Base-by-base conservation (phyloP, 1,140 invertebrate species). In the Pogonomyrmex barbatus region DNA sequence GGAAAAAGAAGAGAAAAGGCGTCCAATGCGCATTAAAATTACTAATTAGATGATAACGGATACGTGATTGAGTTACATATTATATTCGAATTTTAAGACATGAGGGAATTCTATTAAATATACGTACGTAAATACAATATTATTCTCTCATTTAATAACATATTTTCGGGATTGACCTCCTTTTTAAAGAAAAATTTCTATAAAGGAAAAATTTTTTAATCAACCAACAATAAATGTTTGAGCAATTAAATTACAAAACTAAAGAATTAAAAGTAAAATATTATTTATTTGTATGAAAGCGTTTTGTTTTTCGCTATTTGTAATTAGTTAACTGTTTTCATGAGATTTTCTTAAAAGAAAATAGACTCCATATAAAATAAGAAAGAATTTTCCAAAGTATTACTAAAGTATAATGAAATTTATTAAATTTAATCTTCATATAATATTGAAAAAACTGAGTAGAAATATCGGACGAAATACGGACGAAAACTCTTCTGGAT, bases 21-120 rank as follows among this genome's bases (percentile, higher is more conserved):
- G n/a, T 10, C 12, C 10, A 47, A 76, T 67, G 73, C 87, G 24
- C 76, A 67, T 54, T 12, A 56, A 77, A 73, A 82, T 70, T 70
- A 54, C 42, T 54, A 45, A 75, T 39, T 30, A 73, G 36, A 3
- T 30, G 36, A 30, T 1, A 36, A 77, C 36, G 24, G 24, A 81
- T 67, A 6, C n/a, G 17, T 9, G 39, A 56, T 33, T 70, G 24
- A 6, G 12, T 36, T 56, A 54, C 24, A 24, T 56, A 54, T n/a
- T 33, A 10, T 0, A 81, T 56, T 67, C 39, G 24, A 70, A 70
- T 70, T 56, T 70, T 0, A 10, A 17, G 14, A 52, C 2, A 39
- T 2, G 2, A 54, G 8, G 4, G 56, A 79, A 68, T 42, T 42
- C 45, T 3, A 65, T 36, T 78, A 52, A 39, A 36, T 10, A n/a